Evolutionary conservation across 2,888 invertebrate species (phyloP).

Genomic region (Tigriopus californicus): DNA sequence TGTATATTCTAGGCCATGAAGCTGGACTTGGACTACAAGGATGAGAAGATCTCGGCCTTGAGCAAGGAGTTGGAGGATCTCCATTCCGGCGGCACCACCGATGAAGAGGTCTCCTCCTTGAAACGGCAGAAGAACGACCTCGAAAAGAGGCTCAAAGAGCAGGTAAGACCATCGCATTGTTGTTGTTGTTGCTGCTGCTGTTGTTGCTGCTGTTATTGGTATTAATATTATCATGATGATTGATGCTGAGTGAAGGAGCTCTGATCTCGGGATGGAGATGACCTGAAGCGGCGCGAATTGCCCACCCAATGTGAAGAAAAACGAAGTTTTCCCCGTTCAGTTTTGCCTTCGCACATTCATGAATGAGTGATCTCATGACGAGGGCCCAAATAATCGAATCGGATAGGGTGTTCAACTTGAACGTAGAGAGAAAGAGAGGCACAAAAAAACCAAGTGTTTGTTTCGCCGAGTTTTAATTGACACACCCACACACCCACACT

Average conservation of each 20-base stretch:
- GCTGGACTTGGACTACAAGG: conserved; percentile 69
- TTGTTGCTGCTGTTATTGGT: too few relatives aligned
- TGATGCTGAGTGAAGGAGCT: background rate
- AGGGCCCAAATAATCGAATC: background rate
- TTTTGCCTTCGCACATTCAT: too few relatives aligned
- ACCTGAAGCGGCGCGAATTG: background rate
- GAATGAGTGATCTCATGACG: background rate
- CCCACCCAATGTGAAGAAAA: background rate
- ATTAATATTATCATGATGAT: too few relatives aligned
- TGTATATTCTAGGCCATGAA: conserved; percentile 46
- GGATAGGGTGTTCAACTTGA: too few relatives aligned
- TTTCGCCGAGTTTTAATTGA: background rate
- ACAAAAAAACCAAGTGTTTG: too few relatives aligned
- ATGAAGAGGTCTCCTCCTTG: conserved; percentile 63
- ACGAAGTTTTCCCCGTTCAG: background rate
- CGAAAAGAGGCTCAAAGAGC: conserved; percentile 52
- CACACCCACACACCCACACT: background rate
- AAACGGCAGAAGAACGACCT: conserved; percentile 68
- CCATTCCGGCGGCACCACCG: conserved; percentile 49
- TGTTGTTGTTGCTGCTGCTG: background rate
- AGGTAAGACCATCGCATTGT: conserved; percentile 20
- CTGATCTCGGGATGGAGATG: background rate
- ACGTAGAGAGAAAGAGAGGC: too few relatives aligned
- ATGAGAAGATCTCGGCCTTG: conserved; percentile 58
- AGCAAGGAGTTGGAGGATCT: conserved; percentile 69